phyloP scores from a whole-genome alignment of 2,113 vertebrate species.

The Syngnathoides biaculeatus region DNA sequence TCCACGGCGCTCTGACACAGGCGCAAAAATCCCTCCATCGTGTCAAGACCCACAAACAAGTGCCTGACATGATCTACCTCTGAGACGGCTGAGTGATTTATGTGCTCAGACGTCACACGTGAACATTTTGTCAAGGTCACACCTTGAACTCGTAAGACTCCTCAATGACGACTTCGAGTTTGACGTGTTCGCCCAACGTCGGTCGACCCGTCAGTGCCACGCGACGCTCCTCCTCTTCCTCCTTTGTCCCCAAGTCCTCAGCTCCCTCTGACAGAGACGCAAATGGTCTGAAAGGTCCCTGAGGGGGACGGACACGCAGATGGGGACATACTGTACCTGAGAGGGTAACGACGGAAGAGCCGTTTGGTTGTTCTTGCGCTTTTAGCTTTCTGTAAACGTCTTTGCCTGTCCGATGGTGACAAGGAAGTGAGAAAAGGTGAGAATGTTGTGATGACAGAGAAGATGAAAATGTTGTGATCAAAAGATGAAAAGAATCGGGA shows the following conservation, averaged over 20 bases:
- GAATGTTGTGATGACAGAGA: not conserved
- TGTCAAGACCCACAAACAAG: no score
- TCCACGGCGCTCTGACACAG: conserved; percentile 88
- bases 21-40: not conserved
- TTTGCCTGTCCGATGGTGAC: conserved; percentile 29
- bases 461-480: not conserved
- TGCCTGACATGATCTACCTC: no score
- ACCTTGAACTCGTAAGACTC: conserved; percentile 99
- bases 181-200: conserved; percentile 82
- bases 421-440: not conserved
- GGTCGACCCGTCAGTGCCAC: conserved; percentile 90
- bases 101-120: no score
- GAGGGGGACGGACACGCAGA: no score
- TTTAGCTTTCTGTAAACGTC: conserved; percentile 66
- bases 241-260: conserved; percentile 78
- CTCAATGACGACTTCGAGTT: conserved; percentile 89
- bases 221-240: conserved; percentile 87
- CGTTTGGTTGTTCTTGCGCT: conserved; percentile 29
- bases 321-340: conserved; percentile 31
- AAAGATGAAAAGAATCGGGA: not conserved
- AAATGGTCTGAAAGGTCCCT: not conserved
- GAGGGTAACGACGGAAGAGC: conserved; percentile 36
- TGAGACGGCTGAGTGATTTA: no score
- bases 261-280: conserved; percentile 73
- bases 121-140: not conserved